Base-by-base conservation (phyloP, 2,888 invertebrate genomes). In the Junonia oenone region DNA sequence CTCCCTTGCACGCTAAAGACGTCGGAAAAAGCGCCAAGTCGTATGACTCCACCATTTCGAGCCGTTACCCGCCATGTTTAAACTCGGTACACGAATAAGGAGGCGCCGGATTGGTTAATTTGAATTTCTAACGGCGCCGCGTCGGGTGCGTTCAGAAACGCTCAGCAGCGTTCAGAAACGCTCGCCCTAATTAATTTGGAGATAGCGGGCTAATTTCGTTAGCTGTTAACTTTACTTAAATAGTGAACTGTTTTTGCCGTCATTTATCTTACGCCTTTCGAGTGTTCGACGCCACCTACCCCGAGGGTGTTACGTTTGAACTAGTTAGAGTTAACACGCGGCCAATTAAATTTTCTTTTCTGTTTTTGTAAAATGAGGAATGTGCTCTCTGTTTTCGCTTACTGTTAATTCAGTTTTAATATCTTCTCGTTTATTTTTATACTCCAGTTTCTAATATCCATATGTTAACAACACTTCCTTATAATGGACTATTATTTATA, bases 101-200 rank as follows among this genome's bases (percentile, higher is more conserved):
- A 89, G 90, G 90, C 88, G 84, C 89, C 85, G 80, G 85, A 87
- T 89, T 86, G 87, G 90, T 87, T 90, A 88, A 90, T 90, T 90
- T 90, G 86, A 90, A 90, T 90, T 88, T 87, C 72, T 83, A 86
- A 82, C 83, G 83, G 75, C 81, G 81, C 81, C 78, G 73, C 79
- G 81, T 76, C 72, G 67, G 64, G 64, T 70, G 70, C 76, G 70
- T 72, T 72, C 69, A 68, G 71, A 56, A 66, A 69, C 76, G 75
- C 75, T 73, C 78, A n/a, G n/a, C n/a, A n/a, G 70, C 76, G 70
- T 72, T 72, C 69, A 68, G 71, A 56, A 66, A 69, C 76, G 75
- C 75, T 73, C 78, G 81, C 67, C 73, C 81, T 83, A 89, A 88
- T 89, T 89, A 89, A 89, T 88, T 88, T 84, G 78, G 77, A 78